Evolutionary conservation across 2,113 vertebrate species (phyloP).

Genomic region (Notothenia coriiceps): DNA sequence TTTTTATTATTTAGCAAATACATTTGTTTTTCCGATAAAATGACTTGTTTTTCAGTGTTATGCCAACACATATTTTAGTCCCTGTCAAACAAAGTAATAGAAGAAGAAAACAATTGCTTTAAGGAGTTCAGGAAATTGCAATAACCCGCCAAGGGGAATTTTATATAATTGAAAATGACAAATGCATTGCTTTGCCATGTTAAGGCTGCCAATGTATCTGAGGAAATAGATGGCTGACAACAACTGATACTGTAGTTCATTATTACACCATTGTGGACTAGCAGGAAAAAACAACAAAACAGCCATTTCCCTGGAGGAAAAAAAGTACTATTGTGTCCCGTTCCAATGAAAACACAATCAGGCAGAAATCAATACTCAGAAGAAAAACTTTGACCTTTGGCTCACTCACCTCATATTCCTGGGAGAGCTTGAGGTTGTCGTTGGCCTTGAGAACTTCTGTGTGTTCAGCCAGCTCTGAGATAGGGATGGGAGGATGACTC

Average conservation of each 20-base stretch:
- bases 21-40: background rate
- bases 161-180: constrained; percentile 29
- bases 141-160: constrained; percentile 13
- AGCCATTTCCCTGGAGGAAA: background rate
- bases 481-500: constrained; percentile 96
- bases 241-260: constrained; percentile 1
- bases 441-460: constrained; percentile 97
- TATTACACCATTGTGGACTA: constrained; percentile 27
- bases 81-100: no score
- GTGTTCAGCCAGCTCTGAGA: constrained; percentile 95
- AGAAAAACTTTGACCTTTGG: constrained; percentile 27
- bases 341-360: constrained; percentile 52
- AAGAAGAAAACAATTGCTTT: constrained; percentile 10
- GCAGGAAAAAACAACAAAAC: background rate
- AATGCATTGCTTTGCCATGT: constrained; percentile 16
- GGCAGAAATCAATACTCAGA: constrained; percentile 48
- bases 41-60: no score
- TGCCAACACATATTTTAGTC: no score
- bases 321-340: background rate
- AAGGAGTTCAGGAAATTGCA: constrained; percentile 1
- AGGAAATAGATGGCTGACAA: constrained; percentile 3
- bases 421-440: constrained; percentile 98
- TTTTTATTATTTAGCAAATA: constrained; percentile 15
- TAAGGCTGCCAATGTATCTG: constrained; percentile 22
- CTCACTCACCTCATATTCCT: constrained; percentile 95